These are phyloP conservation scores for Cyclopterus lumpus DNA, from an alignment of 2,797 vertebrate genomes.

Conservation along the genomic window DNA sequence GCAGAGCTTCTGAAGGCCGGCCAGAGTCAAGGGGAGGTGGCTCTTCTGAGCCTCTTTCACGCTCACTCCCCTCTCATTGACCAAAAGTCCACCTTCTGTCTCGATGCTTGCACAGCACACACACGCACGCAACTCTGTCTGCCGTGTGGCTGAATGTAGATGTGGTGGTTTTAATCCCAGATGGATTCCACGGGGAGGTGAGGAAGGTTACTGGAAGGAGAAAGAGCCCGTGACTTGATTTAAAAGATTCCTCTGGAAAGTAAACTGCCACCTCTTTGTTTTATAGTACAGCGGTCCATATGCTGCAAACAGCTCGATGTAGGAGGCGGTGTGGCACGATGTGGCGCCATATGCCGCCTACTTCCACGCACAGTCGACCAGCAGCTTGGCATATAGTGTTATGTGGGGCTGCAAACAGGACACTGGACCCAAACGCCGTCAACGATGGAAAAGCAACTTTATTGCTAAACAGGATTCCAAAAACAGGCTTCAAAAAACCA, in stretches of 20 bases:
- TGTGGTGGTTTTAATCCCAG: constrained; percentile 60
- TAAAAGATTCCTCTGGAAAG: constrained; percentile 38
- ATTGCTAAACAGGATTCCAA: too few relatives aligned
- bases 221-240: constrained; percentile 63
- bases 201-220: constrained; percentile 67
- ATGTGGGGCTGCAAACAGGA: too few relatives aligned
- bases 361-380: constrained; percentile 16
- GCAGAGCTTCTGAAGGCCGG: constrained; percentile 20
- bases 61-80: constrained; percentile 5
- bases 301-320: constrained; percentile 21
- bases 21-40: constrained; percentile 16
- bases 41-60: background rate
- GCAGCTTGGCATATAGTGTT: background rate
- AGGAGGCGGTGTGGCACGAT: background rate
- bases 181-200: constrained; percentile 42
- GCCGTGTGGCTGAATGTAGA: constrained; percentile 54
- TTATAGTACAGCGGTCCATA: constrained; percentile 33
- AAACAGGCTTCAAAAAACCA: too few relatives aligned
- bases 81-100: background rate
- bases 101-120: background rate
- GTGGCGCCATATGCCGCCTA: constrained; percentile 7
- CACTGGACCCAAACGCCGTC: too few relatives aligned
- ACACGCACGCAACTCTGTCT: constrained; percentile 5
- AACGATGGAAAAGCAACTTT: too few relatives aligned
- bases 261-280: constrained; percentile 21